These are phyloP conservation scores for Agrilus biguttatus DNA, from an alignment of 2,888 invertebrate species.

Conservation along the genomic window DNA sequence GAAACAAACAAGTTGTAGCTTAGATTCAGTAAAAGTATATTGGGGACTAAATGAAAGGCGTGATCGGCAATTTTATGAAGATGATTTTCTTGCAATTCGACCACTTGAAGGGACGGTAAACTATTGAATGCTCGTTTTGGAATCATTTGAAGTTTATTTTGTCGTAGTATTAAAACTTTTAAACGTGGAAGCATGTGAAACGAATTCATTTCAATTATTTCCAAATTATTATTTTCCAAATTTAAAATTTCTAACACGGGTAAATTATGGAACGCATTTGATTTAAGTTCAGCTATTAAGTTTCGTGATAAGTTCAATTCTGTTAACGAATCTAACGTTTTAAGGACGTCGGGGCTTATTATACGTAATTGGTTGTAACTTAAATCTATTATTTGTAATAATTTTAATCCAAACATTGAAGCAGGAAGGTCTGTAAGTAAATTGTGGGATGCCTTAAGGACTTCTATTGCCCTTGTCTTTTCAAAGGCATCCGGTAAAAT, in stretches of 20 bases:
- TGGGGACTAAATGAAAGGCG: constrained; percentile 65
- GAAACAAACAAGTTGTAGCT: constrained; percentile 66
- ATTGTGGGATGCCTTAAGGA: constrained; percentile 66
- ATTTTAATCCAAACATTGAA: constrained; percentile 51
- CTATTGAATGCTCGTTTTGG: constrained; percentile 65
- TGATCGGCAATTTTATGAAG: constrained; percentile 55
- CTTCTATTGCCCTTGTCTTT: constrained; percentile 50
- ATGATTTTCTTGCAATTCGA: constrained; percentile 70
- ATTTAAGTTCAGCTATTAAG: constrained; percentile 51
- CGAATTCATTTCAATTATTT: constrained; percentile 56
- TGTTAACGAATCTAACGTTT: constrained; percentile 50
- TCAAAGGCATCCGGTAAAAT: constrained; percentile 50
- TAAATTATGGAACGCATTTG: constrained; percentile 58
- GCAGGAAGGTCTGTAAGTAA: constrained; percentile 56
- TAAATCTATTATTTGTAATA: constrained; percentile 58
- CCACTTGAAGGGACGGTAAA: constrained; percentile 54
- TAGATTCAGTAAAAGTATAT: constrained; percentile 67
- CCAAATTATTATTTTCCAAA: constrained; percentile 68
- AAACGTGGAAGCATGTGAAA: constrained; percentile 56
- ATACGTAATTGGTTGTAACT: constrained; percentile 62
- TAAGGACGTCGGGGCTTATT: constrained; percentile 54
- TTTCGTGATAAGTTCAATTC: constrained; percentile 64
- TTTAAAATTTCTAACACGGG: constrained; percentile 58
- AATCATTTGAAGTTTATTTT: constrained; percentile 59
- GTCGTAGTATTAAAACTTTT: constrained; percentile 41